Evolutionary conservation across 2,888 invertebrate species (phyloP).

Genomic region (Dicranocentrus wangi): DNA sequence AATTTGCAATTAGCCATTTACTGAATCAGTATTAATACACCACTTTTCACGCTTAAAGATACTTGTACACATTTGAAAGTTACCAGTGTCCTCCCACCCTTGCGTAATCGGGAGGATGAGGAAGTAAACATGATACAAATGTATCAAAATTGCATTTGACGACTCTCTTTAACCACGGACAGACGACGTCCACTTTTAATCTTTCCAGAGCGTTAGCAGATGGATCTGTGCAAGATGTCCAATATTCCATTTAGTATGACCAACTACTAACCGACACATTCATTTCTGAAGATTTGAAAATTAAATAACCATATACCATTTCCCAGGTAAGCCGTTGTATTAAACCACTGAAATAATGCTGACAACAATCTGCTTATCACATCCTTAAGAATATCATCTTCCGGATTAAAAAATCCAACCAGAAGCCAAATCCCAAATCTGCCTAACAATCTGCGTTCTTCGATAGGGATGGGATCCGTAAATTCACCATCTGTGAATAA

Average conservation of each 20-base stretch:
- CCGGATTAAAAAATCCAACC: slow-evolving; percentile 84
- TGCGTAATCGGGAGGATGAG: slow-evolving; percentile 96
- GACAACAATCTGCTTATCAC: slow-evolving; percentile 91
- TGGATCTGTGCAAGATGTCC: no score
- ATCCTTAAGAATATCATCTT: slow-evolving; percentile 73
- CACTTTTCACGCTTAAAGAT: background rate
- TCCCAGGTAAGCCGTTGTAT: slow-evolving; percentile 96
- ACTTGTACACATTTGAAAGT: no score
- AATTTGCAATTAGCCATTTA: slow-evolving; percentile 12
- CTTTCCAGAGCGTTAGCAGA: slow-evolving; percentile 89
- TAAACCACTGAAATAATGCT: slow-evolving; percentile 99
- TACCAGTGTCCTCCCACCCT: slow-evolving; percentile 96
- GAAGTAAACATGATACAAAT: slow-evolving; percentile 93
- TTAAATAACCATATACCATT: slow-evolving; percentile 79
- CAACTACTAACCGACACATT: background rate
- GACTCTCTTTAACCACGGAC: slow-evolving; percentile 91
- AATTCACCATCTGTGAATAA: slow-evolving; percentile 73
- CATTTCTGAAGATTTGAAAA: background rate
- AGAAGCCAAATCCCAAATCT: slow-evolving; percentile 98
- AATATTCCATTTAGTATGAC: no score
- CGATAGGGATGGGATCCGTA: slow-evolving; percentile 83
- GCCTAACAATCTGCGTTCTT: slow-evolving; percentile 91
- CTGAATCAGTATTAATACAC: background rate
- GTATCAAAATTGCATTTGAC: slow-evolving; percentile 89
- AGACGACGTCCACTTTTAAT: slow-evolving; percentile 92